Base-by-base conservation (phyloP, 2,888 invertebrate species). In the Eupithecia dodoneata region DNA sequence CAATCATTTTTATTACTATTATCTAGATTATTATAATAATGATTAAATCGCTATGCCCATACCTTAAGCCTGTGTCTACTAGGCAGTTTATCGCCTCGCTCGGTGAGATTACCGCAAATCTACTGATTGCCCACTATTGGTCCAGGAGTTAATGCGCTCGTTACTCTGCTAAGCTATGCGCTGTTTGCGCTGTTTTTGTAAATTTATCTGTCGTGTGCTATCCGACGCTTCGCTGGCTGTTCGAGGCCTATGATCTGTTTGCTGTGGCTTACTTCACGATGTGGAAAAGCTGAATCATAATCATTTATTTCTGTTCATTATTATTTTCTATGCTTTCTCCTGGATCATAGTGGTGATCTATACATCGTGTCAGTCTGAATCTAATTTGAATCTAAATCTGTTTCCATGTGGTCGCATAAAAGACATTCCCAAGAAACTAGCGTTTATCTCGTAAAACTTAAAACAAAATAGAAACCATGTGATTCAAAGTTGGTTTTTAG, bases 31-130 rank as follows among this genome's bases (percentile, higher is more conserved):
- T n/a, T 49, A 3, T 49, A 49, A 12, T 65, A 41, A 65, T 2
- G 41, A 65, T 41, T 41, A 59, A 52, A 59, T 15, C 69, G 85
- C 80, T 74, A 15, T 81, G 81, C 85, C 79, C 73, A 72, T 82
- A n/a, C 73, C 84, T 87, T 85, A 66, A 2, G 47, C 79, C 82
- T 63, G 71, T 72, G n/a, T 83, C 83, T 83, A 82, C 87, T 47
- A 15, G 52, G 63, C 78, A 76, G 78, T 76, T 78, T 78, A 78
- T 76, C 78, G 69, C 71, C 71, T 75, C 63, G 70, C 72, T 91
- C 88, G 87, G 87, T 73, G 86, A 92, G 93, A 93, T 93, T 93
- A 93, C 87, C 84, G 88, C 88, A 88, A 91, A 91, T 91, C 92
- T 89, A 89, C 89, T 88, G 89, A 92, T 90, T 90, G 89, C 88